A percentile compares a stretch with the other conserved stretches of the same genome.
Conservation (phyloP, 2,797 vertebrate genomes). For the Megalops cyprinoides region DNA sequence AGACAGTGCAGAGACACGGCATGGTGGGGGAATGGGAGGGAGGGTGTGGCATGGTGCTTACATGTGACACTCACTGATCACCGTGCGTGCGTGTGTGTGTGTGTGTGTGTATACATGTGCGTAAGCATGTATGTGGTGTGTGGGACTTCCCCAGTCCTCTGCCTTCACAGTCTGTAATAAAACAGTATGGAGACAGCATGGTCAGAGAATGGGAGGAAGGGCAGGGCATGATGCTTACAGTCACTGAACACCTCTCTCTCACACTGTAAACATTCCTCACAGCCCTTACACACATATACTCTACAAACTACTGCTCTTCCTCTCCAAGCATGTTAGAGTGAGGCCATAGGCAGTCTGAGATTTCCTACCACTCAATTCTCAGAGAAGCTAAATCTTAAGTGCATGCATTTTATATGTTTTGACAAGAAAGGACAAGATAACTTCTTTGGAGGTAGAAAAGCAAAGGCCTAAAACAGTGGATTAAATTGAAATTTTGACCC, state of each 20-base stretch:
- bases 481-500: conserved; percentile 7
- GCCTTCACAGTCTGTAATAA: background rate
- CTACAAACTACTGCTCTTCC: background rate
- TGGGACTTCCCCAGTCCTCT: background rate
- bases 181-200: background rate
- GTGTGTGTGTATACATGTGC: no score
- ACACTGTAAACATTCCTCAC: background rate
- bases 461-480: conserved; percentile 1
- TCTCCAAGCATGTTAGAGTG: background rate
- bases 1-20: no score
- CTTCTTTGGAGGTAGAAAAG: background rate
- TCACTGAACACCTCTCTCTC: no score
- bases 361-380: background rate
- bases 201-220: background rate
- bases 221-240: no score
- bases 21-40: no score
- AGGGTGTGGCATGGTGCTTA: no score
- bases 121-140: background rate
- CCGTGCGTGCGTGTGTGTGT: no score
- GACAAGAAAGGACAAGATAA: background rate
- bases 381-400: background rate
- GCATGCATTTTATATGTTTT: background rate
- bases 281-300: background rate
- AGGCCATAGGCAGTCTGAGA: background rate
- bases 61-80: no score